These are phyloP conservation scores for Hemistola chrysoprasaria DNA, from an alignment of 2,888 invertebrate species.

Conservation along the genomic window DNA sequence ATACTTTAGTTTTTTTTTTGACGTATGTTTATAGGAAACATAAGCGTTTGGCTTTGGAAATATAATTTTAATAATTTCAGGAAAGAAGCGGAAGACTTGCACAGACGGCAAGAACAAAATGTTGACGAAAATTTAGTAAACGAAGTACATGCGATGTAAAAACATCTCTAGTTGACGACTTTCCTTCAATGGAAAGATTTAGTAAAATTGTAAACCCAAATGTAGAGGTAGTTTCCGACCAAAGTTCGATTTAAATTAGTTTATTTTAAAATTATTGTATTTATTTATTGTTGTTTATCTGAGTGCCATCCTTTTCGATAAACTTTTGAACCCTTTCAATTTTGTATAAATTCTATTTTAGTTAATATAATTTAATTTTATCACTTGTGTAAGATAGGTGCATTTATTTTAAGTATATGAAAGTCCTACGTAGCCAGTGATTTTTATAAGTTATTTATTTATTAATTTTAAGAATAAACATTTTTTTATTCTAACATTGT, in stretches of 20 bases:
- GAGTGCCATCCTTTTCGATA: conserved; percentile 49
- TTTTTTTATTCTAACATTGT: conserved; percentile 4
- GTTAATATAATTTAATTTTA: conserved; percentile 8
- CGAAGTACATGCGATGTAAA: conserved; percentile 65
- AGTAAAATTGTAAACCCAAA: conserved; percentile 51
- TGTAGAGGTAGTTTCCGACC: conserved; percentile 76
- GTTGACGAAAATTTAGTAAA: conserved; percentile 60
- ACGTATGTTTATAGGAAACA: too few relatives aligned
- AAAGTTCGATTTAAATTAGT: conserved; percentile 69
- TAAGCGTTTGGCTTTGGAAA: too few relatives aligned
- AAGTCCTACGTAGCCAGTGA: conserved; percentile 63
- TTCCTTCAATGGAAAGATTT: conserved; percentile 15
- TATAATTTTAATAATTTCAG: conserved; percentile 44
- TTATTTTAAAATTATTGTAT: conserved; percentile 30
- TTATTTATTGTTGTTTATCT: conserved; percentile 50
- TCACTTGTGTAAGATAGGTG: conserved; percentile 13
- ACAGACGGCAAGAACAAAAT: conserved; percentile 60
- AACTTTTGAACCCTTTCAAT: conserved; percentile 13
- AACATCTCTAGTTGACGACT: conserved; percentile 11
- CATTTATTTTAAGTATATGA: conserved; percentile 22
- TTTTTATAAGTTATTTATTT: conserved; percentile 39
- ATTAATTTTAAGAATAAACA: conserved; percentile 22
- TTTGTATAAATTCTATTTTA: conserved; percentile 15
- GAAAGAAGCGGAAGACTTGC: conserved; percentile 71
- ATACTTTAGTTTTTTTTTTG: too few relatives aligned